These are phyloP conservation scores for Lamprologus callipterus DNA, from an alignment of 2,113 vertebrate species.

Conservation along the genomic window DNA sequence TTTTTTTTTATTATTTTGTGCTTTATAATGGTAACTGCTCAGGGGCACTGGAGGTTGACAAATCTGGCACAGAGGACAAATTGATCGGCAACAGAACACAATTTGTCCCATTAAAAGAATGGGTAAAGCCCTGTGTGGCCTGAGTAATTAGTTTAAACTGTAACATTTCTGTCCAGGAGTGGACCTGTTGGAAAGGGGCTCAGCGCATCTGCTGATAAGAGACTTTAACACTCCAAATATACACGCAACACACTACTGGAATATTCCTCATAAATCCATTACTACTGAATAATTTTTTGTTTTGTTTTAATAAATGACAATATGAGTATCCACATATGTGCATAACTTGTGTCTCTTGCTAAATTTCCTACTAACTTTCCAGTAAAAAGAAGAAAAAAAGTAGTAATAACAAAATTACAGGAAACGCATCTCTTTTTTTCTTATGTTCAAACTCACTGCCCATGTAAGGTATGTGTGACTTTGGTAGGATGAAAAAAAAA, in stretches of 20 bases:
- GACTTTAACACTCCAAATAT: neutral
- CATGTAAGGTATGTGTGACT: neutral
- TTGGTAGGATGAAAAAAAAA: neutral
- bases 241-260: neutral
- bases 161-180: conserved; percentile 21
- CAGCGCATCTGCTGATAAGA: conserved; percentile 35
- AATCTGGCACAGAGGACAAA: conserved; percentile 62
- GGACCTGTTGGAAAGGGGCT: conserved; percentile 1
- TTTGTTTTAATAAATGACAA: neutral
- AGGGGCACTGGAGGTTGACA: conserved; percentile 54
- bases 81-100: conserved; percentile 58
- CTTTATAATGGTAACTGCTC: conserved; percentile 50
- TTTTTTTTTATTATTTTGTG: neutral
- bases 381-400: neutral
- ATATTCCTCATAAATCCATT: neutral
- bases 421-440: neutral
- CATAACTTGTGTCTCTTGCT: neutral
- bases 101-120: conserved; percentile 60
- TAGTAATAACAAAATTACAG: neutral
- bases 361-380: neutral
- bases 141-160: conserved; percentile 61
- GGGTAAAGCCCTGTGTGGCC: conserved; percentile 30
- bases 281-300: neutral
- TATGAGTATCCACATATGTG: neutral
- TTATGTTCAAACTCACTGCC: neutral